These are phyloP conservation scores for Molossus alvarezi DNA, from an alignment of 2,797 vertebrate genomes.

Conservation along the genomic window DNA sequence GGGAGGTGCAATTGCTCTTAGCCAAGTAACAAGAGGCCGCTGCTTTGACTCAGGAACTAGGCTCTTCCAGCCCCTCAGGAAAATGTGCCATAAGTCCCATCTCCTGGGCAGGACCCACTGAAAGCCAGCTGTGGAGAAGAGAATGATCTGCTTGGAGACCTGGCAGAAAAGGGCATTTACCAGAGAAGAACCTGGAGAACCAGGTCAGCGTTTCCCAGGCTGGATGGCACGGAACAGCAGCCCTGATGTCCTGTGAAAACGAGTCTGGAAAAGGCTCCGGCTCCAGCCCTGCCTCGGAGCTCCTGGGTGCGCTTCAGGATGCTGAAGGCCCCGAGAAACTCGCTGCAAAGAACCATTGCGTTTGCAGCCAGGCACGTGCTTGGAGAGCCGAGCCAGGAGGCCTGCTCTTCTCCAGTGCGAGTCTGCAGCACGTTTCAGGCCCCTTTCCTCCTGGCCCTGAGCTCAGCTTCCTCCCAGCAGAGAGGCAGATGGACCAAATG, in stretches of 20 bases:
- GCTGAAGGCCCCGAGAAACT: not conserved
- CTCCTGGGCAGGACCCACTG: not conserved
- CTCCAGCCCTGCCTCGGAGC: not conserved
- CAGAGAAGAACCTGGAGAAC: not conserved
- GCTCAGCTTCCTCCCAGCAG: slow-evolving; percentile 52
- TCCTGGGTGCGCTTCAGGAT: not conserved
- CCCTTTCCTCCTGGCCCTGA: slow-evolving; percentile 62
- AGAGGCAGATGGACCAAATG: slow-evolving; percentile 58
- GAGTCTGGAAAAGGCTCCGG: not conserved
- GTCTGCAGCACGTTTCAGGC: slow-evolving; percentile 43
- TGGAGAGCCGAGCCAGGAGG: not conserved
- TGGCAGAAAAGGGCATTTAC: not conserved
- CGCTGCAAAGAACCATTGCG: not conserved
- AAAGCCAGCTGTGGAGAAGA: not conserved
- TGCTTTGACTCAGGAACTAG: not conserved
- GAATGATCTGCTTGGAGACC: not conserved
- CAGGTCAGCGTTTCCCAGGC: not conserved
- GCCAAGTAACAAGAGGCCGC: not conserved
- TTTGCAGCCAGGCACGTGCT: not conserved
- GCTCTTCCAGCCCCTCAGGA: not conserved
- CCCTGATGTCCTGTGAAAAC: not conserved
- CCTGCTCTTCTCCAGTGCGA: not conserved
- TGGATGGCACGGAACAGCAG: not conserved
- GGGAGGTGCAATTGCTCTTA: not conserved
- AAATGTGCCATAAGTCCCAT: not conserved